Evolutionary conservation across 2,113 vertebrate genomes (phyloP).

Genomic region (Tautogolabrus adspersus): DNA sequence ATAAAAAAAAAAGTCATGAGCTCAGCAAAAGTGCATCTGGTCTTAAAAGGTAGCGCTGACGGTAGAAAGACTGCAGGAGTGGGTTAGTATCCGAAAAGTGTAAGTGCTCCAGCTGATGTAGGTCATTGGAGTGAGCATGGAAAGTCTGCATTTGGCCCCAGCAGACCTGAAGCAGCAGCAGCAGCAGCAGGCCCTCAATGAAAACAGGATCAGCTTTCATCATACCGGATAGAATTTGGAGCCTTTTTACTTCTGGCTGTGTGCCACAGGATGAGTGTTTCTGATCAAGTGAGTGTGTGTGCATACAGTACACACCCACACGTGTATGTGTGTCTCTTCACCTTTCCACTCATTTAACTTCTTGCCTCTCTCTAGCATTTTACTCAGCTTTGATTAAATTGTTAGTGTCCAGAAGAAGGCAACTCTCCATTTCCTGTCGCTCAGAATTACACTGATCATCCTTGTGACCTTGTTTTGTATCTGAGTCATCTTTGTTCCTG

Average conservation of each 20-base stretch:
- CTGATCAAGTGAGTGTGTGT: neutral
- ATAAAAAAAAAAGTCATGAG: neutral
- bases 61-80: constrained; percentile 20
- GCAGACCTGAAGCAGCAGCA: constrained; percentile 42
- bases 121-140: constrained; percentile 58
- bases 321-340: constrained; percentile 2
- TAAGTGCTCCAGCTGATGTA: constrained; percentile 47
- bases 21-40: constrained; percentile 3
- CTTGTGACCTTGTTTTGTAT: neutral
- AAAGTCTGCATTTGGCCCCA: constrained; percentile 41
- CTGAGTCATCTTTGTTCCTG: neutral
- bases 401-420: constrained; percentile 29
- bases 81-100: constrained; percentile 35
- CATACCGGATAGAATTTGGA: constrained; percentile 50
- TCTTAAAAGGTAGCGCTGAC: constrained; percentile 10
- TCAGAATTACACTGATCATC: constrained; percentile 24
- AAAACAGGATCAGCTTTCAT: constrained; percentile 54
- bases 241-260: constrained; percentile 47
- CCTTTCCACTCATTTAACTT: constrained; percentile 43
- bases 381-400: constrained; percentile 53
- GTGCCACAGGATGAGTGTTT: constrained; percentile 25
- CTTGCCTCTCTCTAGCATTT: constrained; percentile 25
- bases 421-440: constrained; percentile 45
- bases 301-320: neutral
- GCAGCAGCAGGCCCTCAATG: constrained; percentile 14